Evolutionary conservation across 2,888 invertebrate species (phyloP).

Genomic region (Mycalesis mineus): DNA sequence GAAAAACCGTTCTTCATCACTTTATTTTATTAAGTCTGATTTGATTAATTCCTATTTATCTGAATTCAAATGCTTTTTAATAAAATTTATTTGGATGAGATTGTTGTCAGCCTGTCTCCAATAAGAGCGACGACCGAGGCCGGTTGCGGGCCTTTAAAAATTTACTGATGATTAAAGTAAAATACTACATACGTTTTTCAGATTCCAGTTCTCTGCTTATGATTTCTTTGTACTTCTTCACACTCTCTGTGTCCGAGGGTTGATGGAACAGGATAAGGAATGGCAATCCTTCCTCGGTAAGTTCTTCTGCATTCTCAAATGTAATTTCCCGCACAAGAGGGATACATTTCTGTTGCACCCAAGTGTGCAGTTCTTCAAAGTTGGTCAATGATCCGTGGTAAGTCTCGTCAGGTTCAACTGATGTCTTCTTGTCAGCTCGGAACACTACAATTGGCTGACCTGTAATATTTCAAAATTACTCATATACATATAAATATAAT

Average conservation of each 20-base stretch:
- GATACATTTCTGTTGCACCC: conserved; percentile 96
- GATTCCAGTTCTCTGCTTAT: conserved; percentile 86
- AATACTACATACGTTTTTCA: conserved; percentile 90
- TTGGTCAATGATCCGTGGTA: conserved; percentile 84
- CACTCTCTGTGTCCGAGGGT: conserved; percentile 87
- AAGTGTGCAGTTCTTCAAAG: conserved; percentile 91
- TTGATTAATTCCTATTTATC: no score
- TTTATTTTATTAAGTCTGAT: no score
- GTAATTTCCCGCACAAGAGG: conserved; percentile 99
- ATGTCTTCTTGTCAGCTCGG: conserved; percentile 86
- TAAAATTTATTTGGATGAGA: no score
- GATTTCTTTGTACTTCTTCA: conserved; percentile 90
- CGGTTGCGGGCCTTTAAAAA: no score
- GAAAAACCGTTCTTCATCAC: no score
- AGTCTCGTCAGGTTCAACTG: conserved; percentile 90
- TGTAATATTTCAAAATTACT: conserved; percentile 33
- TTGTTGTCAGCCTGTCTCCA: no score
- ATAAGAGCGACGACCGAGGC: no score
- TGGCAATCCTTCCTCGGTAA: conserved; percentile 98
- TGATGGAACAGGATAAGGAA: conserved; percentile 98
- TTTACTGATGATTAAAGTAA: not conserved
- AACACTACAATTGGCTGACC: conserved; percentile 90
- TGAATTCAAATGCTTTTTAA: no score
- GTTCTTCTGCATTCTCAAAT: conserved; percentile 99
- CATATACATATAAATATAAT: not conserved